These are phyloP conservation scores for Druon quercuslanigerum DNA, from an alignment of 1,140 invertebrate species.

Conservation along the genomic window DNA sequence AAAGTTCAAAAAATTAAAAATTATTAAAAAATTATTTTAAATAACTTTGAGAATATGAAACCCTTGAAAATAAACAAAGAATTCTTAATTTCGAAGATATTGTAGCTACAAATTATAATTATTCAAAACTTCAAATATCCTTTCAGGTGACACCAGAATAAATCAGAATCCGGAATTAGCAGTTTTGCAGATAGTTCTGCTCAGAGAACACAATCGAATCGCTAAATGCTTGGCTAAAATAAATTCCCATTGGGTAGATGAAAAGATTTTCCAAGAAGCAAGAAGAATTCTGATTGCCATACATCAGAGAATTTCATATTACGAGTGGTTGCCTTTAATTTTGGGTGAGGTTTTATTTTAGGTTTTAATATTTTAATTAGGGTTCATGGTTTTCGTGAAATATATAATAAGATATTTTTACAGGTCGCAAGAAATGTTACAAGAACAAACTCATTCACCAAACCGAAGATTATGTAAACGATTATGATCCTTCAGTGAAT, in stretches of 20 bases:
- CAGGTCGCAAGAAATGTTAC: conserved; percentile 81
- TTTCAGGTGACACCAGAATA: conserved; percentile 85
- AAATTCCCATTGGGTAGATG: conserved; percentile 93
- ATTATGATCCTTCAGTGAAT: conserved; percentile 89
- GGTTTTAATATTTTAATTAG: too few relatives aligned
- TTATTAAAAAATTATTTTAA: too few relatives aligned
- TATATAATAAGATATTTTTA: conserved; percentile 34
- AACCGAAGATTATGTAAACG: conserved; percentile 83
- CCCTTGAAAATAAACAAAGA: too few relatives aligned
- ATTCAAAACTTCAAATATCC: too few relatives aligned
- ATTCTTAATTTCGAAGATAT: too few relatives aligned
- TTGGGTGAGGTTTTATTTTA: conserved; percentile 74
- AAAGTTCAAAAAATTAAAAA: too few relatives aligned
- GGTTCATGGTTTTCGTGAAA: background rate
- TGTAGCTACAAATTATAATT: too few relatives aligned
- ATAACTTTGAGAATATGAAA: too few relatives aligned
- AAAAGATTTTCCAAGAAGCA: conserved; percentile 90
- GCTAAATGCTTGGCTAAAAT: conserved; percentile 82
- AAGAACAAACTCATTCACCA: conserved; percentile 83
- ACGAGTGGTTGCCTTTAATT: conserved; percentile 90
- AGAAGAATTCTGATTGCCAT: conserved; percentile 86
- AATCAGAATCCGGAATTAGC: conserved; percentile 92
- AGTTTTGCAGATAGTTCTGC: conserved; percentile 87
- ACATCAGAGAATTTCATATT: conserved; percentile 89
- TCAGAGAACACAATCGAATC: conserved; percentile 95